Evolutionary conservation across 2,888 invertebrate genomes (phyloP).

Genomic region (Lissocephala sabroskyi): DNA sequence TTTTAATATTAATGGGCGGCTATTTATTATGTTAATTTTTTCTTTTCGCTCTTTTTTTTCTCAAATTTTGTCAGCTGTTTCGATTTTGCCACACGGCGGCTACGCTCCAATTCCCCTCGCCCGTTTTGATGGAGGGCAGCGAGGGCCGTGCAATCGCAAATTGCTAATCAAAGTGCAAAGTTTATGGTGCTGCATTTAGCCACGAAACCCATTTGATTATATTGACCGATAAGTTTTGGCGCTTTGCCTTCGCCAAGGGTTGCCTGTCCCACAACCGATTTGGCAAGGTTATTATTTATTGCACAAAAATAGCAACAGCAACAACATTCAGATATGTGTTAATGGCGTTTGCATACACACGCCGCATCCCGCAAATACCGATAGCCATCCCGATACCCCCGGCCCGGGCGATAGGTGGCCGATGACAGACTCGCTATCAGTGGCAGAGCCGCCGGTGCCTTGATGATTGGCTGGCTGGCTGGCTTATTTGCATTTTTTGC

Average conservation of each 20-base stretch:
- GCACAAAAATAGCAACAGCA: conserved; percentile 50
- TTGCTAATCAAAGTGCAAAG: conserved; percentile 35
- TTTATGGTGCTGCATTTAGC: conserved; percentile 18
- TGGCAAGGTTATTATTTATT: conserved; percentile 58
- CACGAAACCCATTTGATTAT: neutral
- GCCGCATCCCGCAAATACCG: neutral
- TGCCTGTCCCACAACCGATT: too few species aligned
- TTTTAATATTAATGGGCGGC: conserved; percentile 30
- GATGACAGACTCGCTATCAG: too few species aligned
- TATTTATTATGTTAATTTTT: conserved; percentile 35
- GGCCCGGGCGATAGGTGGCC: too few species aligned
- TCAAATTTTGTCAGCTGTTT: neutral
- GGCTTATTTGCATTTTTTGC: conserved; percentile 4
- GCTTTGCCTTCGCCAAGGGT: too few species aligned
- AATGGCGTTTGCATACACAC: conserved; percentile 29
- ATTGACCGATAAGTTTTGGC: conserved; percentile 22
- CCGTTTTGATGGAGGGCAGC: too few species aligned
- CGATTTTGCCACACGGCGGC: conserved; percentile 13
- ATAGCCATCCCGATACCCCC: neutral
- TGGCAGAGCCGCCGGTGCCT: too few species aligned
- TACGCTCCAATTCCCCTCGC: conserved; percentile 33
- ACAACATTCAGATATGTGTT: too few species aligned
- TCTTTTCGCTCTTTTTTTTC: neutral
- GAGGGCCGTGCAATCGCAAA: conserved; percentile 29
- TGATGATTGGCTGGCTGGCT: neutral